Evolutionary conservation across 1,140 invertebrate species (phyloP).

Genomic region (Lamellibrachia luymesi): DNA sequence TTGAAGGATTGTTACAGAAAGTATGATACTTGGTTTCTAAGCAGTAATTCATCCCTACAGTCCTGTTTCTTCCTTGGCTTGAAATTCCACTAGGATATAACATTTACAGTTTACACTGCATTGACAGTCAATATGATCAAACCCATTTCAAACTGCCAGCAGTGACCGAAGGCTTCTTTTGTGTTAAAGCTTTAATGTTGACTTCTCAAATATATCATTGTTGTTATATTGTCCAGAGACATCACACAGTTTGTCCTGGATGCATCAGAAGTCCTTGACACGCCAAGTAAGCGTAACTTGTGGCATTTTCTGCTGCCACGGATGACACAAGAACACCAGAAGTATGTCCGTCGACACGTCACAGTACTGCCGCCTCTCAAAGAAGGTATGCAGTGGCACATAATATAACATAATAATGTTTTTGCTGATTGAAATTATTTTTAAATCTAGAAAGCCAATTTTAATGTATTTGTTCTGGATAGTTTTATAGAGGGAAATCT

Average conservation of each 20-base stretch:
- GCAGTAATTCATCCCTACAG: no score
- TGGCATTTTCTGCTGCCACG: conserved; percentile 49
- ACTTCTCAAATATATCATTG: neutral
- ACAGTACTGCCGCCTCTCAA: neutral
- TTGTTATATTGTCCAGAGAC: neutral
- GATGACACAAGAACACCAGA: conserved; percentile 40
- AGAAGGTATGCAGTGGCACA: neutral
- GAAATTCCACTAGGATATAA: no score
- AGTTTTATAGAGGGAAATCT: neutral
- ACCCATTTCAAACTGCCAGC: no score
- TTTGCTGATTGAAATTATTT: neutral
- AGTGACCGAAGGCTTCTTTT: no score
- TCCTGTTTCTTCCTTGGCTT: no score
- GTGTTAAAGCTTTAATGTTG: neutral
- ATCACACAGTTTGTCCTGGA: neutral
- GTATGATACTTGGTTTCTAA: no score
- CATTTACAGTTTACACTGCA: no score
- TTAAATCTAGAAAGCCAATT: neutral
- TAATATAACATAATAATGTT: neutral
- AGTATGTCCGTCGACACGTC: conserved; percentile 36
- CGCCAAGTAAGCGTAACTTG: conserved; percentile 48
- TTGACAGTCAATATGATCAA: no score
- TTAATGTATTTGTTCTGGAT: neutral
- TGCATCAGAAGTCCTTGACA: conserved; percentile 40
- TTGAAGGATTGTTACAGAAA: no score